phyloP scores from a whole-genome alignment of 2,113 vertebrate genomes.

The Calidris pygmaea region DNA sequence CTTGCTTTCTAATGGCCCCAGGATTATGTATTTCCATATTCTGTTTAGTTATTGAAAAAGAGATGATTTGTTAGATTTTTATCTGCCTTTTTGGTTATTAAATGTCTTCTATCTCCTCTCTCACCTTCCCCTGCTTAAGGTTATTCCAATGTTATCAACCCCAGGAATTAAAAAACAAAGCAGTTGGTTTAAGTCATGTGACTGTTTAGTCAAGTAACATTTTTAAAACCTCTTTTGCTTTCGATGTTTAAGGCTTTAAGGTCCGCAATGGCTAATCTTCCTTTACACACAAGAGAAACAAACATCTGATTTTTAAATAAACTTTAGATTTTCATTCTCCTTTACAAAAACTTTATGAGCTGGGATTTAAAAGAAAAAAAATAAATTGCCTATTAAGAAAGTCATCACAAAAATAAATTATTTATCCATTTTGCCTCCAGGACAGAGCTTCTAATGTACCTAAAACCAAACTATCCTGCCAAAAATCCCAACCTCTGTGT shows the following conservation, averaged over 20 bases:
- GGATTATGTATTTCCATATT: not conserved
- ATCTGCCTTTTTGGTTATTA: not conserved
- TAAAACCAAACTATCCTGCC: not conserved
- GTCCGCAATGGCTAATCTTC: not conserved
- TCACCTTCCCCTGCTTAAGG: not conserved
- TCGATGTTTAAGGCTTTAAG: not conserved
- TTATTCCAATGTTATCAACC: not conserved
- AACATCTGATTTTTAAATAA: not conserved
- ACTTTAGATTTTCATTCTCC: not conserved
- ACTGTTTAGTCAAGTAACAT: not conserved
- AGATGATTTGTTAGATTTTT: not conserved
- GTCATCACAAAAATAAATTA: not conserved
- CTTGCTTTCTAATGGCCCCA: not conserved
- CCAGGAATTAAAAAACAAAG: not conserved
- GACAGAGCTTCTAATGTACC: not conserved
- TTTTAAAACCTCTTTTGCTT: not conserved
- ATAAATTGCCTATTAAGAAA: rapidly evolving
- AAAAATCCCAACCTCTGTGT: not conserved
- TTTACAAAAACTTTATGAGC: not conserved
- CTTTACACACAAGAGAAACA: not conserved
- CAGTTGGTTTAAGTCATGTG: not conserved
- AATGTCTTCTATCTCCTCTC: not conserved
- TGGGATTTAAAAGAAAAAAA: not conserved
- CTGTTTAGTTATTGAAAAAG: not conserved
- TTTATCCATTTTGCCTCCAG: not conserved